Percentiles rank a stretch among this genome's conserved stretches.
phyloP scores from a whole-genome alignment of 1,140 invertebrate species.

The Tigriopus japonicus region DNA sequence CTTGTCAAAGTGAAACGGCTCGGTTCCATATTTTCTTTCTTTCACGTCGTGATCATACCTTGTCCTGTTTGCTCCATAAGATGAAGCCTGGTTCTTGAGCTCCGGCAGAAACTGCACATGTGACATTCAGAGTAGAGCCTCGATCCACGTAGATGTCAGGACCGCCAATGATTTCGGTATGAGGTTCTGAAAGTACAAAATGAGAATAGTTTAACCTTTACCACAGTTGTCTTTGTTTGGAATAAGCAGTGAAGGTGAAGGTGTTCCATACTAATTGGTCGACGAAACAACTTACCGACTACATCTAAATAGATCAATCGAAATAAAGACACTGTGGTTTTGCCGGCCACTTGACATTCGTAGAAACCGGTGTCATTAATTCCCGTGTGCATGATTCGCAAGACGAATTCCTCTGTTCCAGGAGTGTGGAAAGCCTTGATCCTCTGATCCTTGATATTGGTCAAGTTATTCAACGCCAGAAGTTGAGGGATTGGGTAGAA shows the following conservation, averaged over 20 bases:
- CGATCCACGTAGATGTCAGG: slow-evolving; percentile 5
- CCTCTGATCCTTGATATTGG: not conserved
- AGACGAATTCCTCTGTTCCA: slow-evolving; percentile 1
- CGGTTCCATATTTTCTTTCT: no score
- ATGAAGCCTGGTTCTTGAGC: not conserved
- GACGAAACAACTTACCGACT: not conserved
- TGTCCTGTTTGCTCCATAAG: slow-evolving; percentile 1
- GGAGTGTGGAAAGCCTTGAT: not conserved
- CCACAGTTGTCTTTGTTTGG: no score
- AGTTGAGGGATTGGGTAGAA: not conserved
- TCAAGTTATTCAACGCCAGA: slow-evolving; percentile 3
- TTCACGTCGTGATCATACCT: not conserved
- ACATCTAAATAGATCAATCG: not conserved
- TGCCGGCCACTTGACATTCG: slow-evolving; percentile 3
- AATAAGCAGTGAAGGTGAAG: no score
- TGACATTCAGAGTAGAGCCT: not conserved
- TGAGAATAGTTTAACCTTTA: not conserved
- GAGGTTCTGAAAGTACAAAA: not conserved
- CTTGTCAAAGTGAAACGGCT: not conserved
- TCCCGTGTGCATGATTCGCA: not conserved
- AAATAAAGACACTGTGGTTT: not conserved
- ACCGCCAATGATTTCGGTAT: not conserved
- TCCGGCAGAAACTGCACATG: not conserved
- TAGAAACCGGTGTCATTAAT: not conserved
- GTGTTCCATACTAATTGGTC: no score